Percentiles rank a stretch among this genome's conserved stretches.
Conservation (phyloP, 2,113 vertebrate species). For the Dipodomys merriami region DNA sequence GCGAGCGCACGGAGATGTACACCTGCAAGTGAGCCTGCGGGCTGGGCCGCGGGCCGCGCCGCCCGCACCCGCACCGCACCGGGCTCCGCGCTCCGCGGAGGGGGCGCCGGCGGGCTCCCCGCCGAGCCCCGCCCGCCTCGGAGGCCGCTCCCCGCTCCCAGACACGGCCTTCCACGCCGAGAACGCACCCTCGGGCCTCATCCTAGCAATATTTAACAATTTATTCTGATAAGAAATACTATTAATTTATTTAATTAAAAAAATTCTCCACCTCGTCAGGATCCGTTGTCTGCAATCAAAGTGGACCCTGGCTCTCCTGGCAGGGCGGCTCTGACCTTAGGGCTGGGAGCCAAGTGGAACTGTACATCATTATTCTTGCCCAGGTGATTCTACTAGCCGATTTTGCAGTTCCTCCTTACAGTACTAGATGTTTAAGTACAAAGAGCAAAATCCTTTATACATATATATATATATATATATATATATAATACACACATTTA, state of each 20-base stretch:
- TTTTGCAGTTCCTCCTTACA: conserved; percentile 80
- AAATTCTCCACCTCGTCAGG: conserved; percentile 89
- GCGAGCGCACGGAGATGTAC: conserved; percentile 97
- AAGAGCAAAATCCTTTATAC: conserved; percentile 81
- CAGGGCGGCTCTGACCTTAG: conserved; percentile 80
- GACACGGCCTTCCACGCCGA: conserved; percentile 57
- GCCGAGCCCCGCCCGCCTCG: too few species aligned
- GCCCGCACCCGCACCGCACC: too few species aligned
- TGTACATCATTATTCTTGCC: conserved; percentile 84
- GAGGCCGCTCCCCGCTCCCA: too few species aligned
- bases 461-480: neutral
- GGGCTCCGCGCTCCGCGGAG: too few species aligned
- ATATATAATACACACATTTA: neutral
- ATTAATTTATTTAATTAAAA: conserved; percentile 98
- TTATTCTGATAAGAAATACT: conserved; percentile 94
- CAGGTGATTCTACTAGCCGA: conserved; percentile 84
- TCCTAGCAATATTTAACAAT: conserved; percentile 96
- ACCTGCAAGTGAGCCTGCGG: conserved; percentile 92
- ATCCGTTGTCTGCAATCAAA: conserved; percentile 87
- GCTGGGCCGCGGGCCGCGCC: too few species aligned
- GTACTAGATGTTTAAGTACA: conserved; percentile 81
- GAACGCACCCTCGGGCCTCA: conserved; percentile 83
- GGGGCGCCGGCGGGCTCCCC: conserved; percentile 5
- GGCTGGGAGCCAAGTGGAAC: conserved; percentile 85
- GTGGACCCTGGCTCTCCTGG: conserved; percentile 83